Evolutionary conservation across 2,888 invertebrate species (phyloP).

Genomic region (Clepsis dumicolana): DNA sequence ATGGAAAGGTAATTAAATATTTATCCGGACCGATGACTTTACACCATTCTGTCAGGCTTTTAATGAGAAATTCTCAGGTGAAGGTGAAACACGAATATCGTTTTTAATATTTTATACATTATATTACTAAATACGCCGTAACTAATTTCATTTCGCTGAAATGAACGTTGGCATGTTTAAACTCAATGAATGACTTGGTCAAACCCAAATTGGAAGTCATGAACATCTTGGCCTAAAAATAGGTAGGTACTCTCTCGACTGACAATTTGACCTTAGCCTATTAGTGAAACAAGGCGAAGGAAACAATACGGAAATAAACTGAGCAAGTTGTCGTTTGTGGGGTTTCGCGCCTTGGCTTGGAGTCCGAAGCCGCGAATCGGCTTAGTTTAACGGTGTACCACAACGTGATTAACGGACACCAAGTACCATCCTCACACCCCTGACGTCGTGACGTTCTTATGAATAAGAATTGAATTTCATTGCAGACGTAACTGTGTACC

Average conservation of each 20-base stretch:
- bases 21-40: neutral
- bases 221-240: neutral
- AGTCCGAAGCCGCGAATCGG: constrained; percentile 66
- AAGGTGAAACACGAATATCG: neutral
- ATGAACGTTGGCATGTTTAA: no score
- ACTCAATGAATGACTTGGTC: neutral
- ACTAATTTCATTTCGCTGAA: no score
- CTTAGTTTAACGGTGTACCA: constrained; percentile 57
- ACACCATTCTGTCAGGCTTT: neutral
- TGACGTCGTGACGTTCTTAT: constrained; percentile 11
- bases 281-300: constrained; percentile 62
- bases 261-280: constrained; percentile 55
- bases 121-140: no score
- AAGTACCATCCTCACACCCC: constrained; percentile 5
- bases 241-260: constrained; percentile 48
- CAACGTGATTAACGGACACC: constrained; percentile 61
- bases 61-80: neutral
- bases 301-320: constrained; percentile 70
- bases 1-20: constrained; percentile 8
- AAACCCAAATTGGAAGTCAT: neutral
- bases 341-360: constrained; percentile 72
- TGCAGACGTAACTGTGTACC: neutral
- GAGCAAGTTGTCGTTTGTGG: constrained; percentile 59
- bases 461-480: constrained; percentile 8
- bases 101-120: no score